Evolutionary conservation across 2,113 vertebrate genomes (phyloP).

Genomic region (Platysteira castanea): DNA sequence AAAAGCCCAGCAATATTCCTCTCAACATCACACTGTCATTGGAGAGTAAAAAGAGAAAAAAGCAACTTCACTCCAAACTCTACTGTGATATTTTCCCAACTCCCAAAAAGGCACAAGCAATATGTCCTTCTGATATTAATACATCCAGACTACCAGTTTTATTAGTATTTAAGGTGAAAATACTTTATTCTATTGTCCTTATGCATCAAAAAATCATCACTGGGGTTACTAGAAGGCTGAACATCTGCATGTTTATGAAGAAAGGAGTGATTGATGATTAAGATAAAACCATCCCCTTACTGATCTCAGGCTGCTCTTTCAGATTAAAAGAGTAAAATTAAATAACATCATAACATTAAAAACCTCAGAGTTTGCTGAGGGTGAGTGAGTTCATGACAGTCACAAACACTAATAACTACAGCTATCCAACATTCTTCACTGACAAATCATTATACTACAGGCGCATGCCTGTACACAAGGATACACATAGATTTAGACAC

Average conservation of each 20-base stretch:
- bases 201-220: neutral
- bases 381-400: neutral
- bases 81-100: neutral
- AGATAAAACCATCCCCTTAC: slow-evolving; percentile 22
- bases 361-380: neutral
- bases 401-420: neutral
- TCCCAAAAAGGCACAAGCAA: neutral
- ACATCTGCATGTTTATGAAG: slow-evolving; percentile 50
- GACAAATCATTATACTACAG: neutral
- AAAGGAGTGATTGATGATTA: slow-evolving; percentile 32
- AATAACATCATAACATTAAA: slow-evolving; percentile 6
- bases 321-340: slow-evolving; percentile 49
- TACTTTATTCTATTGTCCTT: slow-evolving; percentile 2
- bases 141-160: neutral
- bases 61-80: neutral
- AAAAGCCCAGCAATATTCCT: neutral
- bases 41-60: neutral
- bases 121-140: slow-evolving; percentile 5
- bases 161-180: slow-evolving; percentile 23
- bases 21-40: neutral
- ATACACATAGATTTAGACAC: neutral
- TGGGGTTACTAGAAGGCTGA: neutral
- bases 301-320: neutral
- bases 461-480: neutral
- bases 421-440: neutral